Base-by-base conservation (phyloP, 2,888 invertebrate species). In the Coecobrya sp. region DNA sequence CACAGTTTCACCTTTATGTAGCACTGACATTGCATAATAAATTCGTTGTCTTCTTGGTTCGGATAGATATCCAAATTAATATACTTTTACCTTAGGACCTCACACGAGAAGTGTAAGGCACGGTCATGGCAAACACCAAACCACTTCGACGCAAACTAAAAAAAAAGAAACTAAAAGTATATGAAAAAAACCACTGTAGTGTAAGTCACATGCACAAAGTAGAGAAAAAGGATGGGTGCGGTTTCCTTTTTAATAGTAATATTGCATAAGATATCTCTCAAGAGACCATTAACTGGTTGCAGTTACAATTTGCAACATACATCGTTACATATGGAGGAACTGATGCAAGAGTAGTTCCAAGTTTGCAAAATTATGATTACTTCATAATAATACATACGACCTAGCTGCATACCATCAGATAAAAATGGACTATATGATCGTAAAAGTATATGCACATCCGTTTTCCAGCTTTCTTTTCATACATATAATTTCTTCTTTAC, bases 11-110 rank as follows among this genome's bases (percentile, higher is more conserved):
- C 81, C 88, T 88, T 88, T 88, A 25, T 73, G 36, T 11, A 4
- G 36, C 62, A 45, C 73, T 68, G 19, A 55, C 73, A 73, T 36
- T 27, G 27, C 52, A 70, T 22, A 2, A 30, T 42, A 19, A 73
- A 52, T 86, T 73, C 86, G 52, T 73, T 86, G 79, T 87, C 87
- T 87, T 42, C 36, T n/a, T n/a, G n/a, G 36, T 16, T n/a, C 16
- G 13, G 22, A 25, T 65, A 25, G 10, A 27, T 65, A 19, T 65
- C 10, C 22, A 22, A 65, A 65, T 19, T 59, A 22, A 19, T 59
- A 59, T 59, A 59, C 19, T 16, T 55, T 7, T 2, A 59, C 22
- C 5, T 19, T 16, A 59, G 59, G 22, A 59, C 7, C 59, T 13
- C 5, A 59, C 7, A 55, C n/a, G 55, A 16, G 11, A 55, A 11